Percentiles rank a stretch among this genome's conserved stretches.
Evolutionary conservation across 2,888 invertebrate species (phyloP).

Genomic region (Pachycephus smyrnensis): DNA sequence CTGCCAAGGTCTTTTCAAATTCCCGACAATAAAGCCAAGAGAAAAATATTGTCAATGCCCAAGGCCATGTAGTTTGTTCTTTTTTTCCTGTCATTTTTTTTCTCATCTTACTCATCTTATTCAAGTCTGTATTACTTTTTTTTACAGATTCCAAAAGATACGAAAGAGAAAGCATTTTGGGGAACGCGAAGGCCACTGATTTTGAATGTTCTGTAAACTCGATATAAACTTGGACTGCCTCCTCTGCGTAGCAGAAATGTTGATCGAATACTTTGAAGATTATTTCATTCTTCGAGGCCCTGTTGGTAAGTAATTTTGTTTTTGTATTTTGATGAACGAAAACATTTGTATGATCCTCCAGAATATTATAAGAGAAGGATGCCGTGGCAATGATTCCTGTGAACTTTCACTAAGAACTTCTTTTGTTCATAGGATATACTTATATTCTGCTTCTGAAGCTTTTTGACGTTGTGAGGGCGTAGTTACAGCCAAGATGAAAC

Average conservation of each 20-base stretch:
- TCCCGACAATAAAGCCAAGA: constrained; percentile 5
- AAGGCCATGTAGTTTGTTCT: neutral
- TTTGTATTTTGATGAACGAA: neutral
- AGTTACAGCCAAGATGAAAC: constrained; percentile 4
- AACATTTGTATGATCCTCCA: too few relatives aligned
- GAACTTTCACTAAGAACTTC: neutral
- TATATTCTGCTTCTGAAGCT: neutral
- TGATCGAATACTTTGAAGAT: neutral
- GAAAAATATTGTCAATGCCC: constrained; percentile 12
- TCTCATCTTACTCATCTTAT: neutral
- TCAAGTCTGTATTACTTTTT: neutral
- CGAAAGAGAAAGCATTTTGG: neutral
- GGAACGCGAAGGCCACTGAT: neutral
- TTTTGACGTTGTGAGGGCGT: neutral
- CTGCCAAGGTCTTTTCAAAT: constrained; percentile 1
- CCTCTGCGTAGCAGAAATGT: neutral
- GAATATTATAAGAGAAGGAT: neutral
- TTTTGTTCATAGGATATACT: neutral
- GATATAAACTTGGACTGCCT: neutral
- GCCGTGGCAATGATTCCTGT: neutral
- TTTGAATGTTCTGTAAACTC: neutral
- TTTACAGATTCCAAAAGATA: neutral
- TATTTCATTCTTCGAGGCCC: neutral
- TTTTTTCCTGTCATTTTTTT: neutral
- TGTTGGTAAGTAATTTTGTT: neutral